Evolutionary conservation across 2,797 vertebrate species (phyloP), one percentile per base, ranked within the genome.

Genomic region (Chiroxiphia lanceolata): DNA sequence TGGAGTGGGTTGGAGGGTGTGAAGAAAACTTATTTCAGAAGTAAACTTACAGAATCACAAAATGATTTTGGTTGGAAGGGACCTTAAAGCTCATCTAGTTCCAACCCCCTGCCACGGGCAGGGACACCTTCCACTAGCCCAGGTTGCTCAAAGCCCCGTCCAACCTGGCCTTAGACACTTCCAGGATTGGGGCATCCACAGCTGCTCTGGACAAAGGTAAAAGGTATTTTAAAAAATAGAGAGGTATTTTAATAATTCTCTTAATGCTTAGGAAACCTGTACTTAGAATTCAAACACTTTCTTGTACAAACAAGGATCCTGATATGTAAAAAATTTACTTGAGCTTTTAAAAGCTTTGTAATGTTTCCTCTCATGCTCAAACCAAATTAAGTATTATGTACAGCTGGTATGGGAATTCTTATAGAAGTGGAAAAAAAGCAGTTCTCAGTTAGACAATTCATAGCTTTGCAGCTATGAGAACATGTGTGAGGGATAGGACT

Each of bases 401-500:
- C 33, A 40, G 54, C 25, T 59, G 16, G 19, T n/a, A 13, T 14
- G 60, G 56, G 44, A 74, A 20, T 54, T 45, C 17, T 42, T 29
- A 5, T 1, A 10, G 54, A 54, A 47, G 21, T 16, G 2, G 16
- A 4, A 11, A 33, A 33, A 54, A 47, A 18, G 3, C 12, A 23
- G 11, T 74, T 78, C 63, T 63, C 29, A 21, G 1, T 36, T 11
- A 33, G 59, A 20, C 13, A 36, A 3, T 15, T 17, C 6, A 1
- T 40, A 38, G 29, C 33, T 57, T 47, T 18, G 36, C 67, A 78
- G 34, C 47, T 31, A 15, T 40, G 38, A 76, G 42, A 77, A 57
- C 0, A 0, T 15, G 25, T 21, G 15, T 1, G 3, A 33, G n/a
- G 26, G 25, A 40, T 70, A 44, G 34, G 34, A 40, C 50, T 68